These are phyloP conservation scores for Leptinotarsa texana DNA, from an alignment of 1,140 invertebrate species.

Conservation along the genomic window DNA sequence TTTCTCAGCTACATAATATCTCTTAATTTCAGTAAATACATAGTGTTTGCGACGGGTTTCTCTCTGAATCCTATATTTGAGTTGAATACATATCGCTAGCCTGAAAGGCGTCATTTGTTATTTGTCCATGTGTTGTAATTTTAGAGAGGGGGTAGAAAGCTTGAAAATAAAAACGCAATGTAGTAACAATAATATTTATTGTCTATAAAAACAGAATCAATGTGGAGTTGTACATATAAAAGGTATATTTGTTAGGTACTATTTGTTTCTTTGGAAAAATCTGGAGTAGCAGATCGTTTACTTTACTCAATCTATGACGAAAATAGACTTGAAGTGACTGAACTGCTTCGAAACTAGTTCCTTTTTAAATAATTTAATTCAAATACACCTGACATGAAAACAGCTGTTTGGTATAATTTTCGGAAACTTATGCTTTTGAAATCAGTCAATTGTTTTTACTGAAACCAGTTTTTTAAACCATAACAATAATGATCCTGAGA, in stretches of 20 bases:
- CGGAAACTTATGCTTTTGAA: too few relatives aligned
- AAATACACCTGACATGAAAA: too few relatives aligned
- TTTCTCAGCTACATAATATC: background rate
- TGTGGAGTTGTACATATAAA: constrained; percentile 46
- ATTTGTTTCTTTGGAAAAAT: background rate
- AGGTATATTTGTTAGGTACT: background rate
- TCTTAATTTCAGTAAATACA: background rate
- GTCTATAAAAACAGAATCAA: constrained; percentile 37
- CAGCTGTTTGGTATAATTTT: too few relatives aligned
- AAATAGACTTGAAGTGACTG: too few relatives aligned
- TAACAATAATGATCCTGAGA: too few relatives aligned
- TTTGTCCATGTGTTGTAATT: constrained; percentile 40
- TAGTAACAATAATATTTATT: constrained; percentile 34
- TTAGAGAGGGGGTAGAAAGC: constrained; percentile 33
- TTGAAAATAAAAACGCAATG: constrained; percentile 34
- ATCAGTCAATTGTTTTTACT: too few relatives aligned
- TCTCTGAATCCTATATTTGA: constrained; percentile 15
- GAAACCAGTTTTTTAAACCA: too few relatives aligned
- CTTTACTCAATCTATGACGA: too few relatives aligned
- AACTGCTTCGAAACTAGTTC: too few relatives aligned
- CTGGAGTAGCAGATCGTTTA: too few relatives aligned
- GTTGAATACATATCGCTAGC: constrained; percentile 41
- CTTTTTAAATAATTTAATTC: too few relatives aligned
- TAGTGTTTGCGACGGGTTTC: constrained; percentile 10
- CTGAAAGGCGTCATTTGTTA: constrained; percentile 40